Evolutionary conservation across 2,888 invertebrate species (phyloP), one percentile per base, ranked within the genome.

Genomic region (Acleris sparsana): DNA sequence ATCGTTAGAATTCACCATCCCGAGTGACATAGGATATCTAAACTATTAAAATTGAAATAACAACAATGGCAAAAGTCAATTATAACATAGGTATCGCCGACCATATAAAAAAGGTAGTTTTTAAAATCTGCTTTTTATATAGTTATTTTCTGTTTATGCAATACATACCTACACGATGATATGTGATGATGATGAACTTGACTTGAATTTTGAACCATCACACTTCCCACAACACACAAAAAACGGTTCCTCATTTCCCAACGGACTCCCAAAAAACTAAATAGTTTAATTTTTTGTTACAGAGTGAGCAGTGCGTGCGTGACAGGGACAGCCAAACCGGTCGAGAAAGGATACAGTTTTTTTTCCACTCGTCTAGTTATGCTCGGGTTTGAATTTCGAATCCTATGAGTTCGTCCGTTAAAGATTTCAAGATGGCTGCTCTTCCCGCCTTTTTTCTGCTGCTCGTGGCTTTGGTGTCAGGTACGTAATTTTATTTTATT

Each of bases 381-480:
- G 89, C 84, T 75, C 75, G 79, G 74, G 82, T 78, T 79, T 75
- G 73, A 77, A 77, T 75, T 78, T 76, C 75, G 77, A 80, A 83
- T 80, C 76, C 76, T 80, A 82, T 82, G 82, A 73, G 75, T 75
- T 73, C 71, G 63, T 79, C 82, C 80, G 79, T 72, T 68, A 72
- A 73, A 77, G 74, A 77, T 76, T 71, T 70, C 82, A 89, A 89
- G 80, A 91, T 91, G 91, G 87, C 89, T 68, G 84, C 74, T 67
- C 70, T 89, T 86, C 84, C 89, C 89, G 91, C 90, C 74, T 72
- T 90, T 86, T 86, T 91, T 83, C 80, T 90, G 75, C 73, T 89
- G 46, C 71, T 89, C 79, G 85, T 82, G 62, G 80, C 77, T 70
- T 68, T 84, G 74, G 90, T 88, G 44, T 81, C 87, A 91, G 91